Conservation (phyloP, 2,797 vertebrate species). For the Calcarius lapponicus region DNA sequence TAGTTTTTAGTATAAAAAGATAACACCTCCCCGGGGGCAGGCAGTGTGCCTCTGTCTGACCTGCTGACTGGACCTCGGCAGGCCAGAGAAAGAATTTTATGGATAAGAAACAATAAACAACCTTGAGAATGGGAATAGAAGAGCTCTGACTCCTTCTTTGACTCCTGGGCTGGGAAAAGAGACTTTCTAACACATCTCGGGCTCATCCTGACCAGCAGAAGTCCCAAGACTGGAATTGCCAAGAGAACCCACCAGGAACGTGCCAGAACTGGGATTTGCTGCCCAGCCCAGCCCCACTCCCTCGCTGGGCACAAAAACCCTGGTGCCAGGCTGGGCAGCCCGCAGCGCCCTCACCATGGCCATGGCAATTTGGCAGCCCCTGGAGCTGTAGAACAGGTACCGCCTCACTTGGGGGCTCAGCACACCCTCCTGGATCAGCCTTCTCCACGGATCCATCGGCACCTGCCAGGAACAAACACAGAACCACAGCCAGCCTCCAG, state of each 20-base stretch:
- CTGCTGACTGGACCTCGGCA: too few species aligned
- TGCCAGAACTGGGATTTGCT: background rate
- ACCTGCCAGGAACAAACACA: slow-evolving; percentile 50
- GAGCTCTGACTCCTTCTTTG: too few species aligned
- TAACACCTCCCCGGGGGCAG: too few species aligned
- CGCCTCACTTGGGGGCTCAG: slow-evolving; percentile 75
- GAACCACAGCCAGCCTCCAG: background rate
- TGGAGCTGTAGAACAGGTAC: slow-evolving; percentile 79
- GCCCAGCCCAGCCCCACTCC: too few species aligned
- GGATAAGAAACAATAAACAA: too few species aligned
- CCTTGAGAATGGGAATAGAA: too few species aligned
- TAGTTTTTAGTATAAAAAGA: too few species aligned
- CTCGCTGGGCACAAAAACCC: background rate
- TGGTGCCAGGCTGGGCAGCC: background rate
- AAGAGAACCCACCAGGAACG: background rate
- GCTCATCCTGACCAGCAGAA: too few species aligned
- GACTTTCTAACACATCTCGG: too few species aligned
- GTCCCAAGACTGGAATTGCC: background rate
- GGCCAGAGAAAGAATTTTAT: too few species aligned
- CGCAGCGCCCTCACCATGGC: slow-evolving; percentile 66
- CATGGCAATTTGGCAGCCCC: slow-evolving; percentile 69
- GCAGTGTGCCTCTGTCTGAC: too few species aligned
- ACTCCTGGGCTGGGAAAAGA: too few species aligned
- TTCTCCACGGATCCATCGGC: slow-evolving; percentile 49
- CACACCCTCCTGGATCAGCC: slow-evolving; percentile 66